Base-by-base conservation (phyloP, 2,888 invertebrate genomes). In the Melanostoma scalare region DNA sequence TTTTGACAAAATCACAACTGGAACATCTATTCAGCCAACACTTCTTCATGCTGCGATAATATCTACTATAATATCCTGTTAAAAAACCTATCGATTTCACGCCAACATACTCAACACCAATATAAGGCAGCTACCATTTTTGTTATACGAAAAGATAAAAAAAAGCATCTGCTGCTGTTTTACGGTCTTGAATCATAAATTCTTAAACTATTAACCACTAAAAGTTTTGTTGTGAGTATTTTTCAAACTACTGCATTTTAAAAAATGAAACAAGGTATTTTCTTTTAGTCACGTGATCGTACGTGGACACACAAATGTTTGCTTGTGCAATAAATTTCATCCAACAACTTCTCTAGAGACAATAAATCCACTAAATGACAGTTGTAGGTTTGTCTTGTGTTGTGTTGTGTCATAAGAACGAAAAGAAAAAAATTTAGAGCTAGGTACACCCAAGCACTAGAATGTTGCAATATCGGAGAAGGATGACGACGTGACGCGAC, bases 351-450 rank as follows among this genome's bases (percentile, higher is more conserved):
- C 46, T 42, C 38, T 9, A 6, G 50, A 65, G 74, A 63, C 69
- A 80, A 80, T 80, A 80, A 80, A 80, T 74, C 69, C 63, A 74
- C 55, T 8, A 74, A 74, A 80, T 69, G 79, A 74, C 74, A 80
- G 63, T 69, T 63, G 68, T 36, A 44, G 56, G 55, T 60, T 60
- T 53, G 48, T 78, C 46, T 46, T 78, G 78, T 78, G 56, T 48
- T 60, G 52, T 53, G 48, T 78, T 40, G 46, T 78, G 78, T 78
- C 67, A 67, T 67, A 72, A 60, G 73, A 48, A 20, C 35, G 2
- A 48, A n/a, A 73, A 50, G 5, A 36, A 44, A 2, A 46, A 46
- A 42, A 53, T 20, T 35, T 63, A 31, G 40, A 60, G 35, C 8
- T 53, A 40, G 31, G 33, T 42, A 20, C 58, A 42, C 40, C 67